These are phyloP conservation scores for Drosophila miranda DNA, from an alignment of 1,140 invertebrate genomes.

Conservation along the genomic window DNA sequence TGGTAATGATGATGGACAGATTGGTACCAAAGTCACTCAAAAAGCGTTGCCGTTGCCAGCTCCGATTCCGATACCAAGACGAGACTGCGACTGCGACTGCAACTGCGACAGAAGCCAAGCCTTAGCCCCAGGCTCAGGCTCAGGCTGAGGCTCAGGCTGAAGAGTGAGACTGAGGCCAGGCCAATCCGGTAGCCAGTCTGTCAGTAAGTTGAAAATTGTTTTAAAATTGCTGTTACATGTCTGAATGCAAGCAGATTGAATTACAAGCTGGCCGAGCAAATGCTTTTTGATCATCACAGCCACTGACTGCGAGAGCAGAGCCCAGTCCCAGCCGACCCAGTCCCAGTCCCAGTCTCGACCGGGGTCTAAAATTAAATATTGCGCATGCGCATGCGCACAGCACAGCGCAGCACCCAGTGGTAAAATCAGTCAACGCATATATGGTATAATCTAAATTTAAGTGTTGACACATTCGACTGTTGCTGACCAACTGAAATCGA, in stretches of 20 bases:
- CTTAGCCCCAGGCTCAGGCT: slow-evolving; percentile 30
- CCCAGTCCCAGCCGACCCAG: slow-evolving; percentile 24
- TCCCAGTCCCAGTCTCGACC: slow-evolving; percentile 30
- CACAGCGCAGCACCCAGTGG: slow-evolving; percentile 50
- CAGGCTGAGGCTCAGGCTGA: slow-evolving; percentile 13
- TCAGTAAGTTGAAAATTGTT: slow-evolving; percentile 82
- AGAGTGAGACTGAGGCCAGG: slow-evolving; percentile 45
- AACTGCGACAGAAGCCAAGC: slow-evolving; percentile 31
- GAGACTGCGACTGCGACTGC: slow-evolving; percentile 1
- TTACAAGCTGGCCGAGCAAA: slow-evolving; percentile 72
- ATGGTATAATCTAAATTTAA: slow-evolving; percentile 82
- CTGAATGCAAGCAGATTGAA: slow-evolving; percentile 81
- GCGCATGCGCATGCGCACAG: slow-evolving; percentile 45
- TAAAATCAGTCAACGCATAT: slow-evolving; percentile 69
- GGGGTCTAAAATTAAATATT: slow-evolving; percentile 68
- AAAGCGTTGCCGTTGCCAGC: slow-evolving; percentile 73
- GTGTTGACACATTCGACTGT: slow-evolving; percentile 73
- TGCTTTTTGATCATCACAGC: slow-evolving; percentile 45
- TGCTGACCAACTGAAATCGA: slow-evolving; percentile 34
- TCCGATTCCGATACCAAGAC: slow-evolving; percentile 49
- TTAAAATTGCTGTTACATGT: slow-evolving; percentile 82
- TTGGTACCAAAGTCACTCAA: slow-evolving; percentile 82
- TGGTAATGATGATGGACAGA: slow-evolving; percentile 82
- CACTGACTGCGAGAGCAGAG: slow-evolving; percentile 23
- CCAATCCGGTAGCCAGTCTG: slow-evolving; percentile 79